Conservation (phyloP, 2,113 vertebrate species). For the Balaeniceps rex region DNA sequence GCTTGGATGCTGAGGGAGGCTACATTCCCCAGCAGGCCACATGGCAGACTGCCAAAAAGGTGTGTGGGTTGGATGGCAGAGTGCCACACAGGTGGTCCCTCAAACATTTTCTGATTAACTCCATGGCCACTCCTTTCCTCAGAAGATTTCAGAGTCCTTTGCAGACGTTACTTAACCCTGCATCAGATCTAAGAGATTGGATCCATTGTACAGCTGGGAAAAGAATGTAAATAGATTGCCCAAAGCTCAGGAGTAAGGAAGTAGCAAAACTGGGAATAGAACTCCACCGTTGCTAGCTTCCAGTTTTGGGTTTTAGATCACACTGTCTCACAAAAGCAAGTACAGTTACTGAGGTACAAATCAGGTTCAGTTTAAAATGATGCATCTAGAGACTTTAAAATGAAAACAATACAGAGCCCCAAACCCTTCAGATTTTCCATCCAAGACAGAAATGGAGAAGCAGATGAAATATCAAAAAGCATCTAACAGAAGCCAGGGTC, state of each 20-base stretch:
- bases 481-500: background rate
- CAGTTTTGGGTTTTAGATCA: background rate
- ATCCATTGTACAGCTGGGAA: background rate
- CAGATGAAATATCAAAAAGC: background rate
- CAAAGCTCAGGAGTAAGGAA: constrained; percentile 8
- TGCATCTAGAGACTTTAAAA: background rate
- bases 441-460: background rate
- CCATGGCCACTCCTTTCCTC: constrained; percentile 30
- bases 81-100: constrained; percentile 57
- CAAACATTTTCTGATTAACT: constrained; percentile 45
- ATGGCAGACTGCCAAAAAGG: background rate
- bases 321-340: background rate
- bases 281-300: background rate
- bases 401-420: background rate
- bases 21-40: constrained; percentile 11
- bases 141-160: constrained; percentile 10
- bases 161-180: constrained; percentile 4
- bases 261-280: background rate
- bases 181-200: background rate
- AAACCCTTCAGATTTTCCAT: background rate
- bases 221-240: constrained; percentile 18
- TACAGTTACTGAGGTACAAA: accelerated
- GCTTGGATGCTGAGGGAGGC: background rate
- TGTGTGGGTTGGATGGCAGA: constrained; percentile 49
- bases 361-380: background rate